phyloP scores from a whole-genome alignment of 1,140 invertebrate species.

The Hesperophylax magnus region DNA sequence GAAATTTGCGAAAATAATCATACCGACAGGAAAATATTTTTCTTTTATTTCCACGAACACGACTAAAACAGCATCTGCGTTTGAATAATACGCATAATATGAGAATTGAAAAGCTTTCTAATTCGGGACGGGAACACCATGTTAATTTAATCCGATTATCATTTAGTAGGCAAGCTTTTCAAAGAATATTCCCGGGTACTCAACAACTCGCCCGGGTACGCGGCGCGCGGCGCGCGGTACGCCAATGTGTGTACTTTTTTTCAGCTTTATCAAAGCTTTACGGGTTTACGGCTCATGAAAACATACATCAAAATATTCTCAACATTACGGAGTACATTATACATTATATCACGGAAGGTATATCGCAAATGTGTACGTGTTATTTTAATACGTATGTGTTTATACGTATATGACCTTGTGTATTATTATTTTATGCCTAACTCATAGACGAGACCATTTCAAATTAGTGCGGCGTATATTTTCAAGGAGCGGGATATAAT shows the following conservation, averaged over 20 bases:
- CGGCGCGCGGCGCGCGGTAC: too few relatives aligned
- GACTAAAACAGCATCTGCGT: too few relatives aligned
- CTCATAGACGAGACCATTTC: constrained; percentile 13
- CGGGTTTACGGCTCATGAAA: constrained; percentile 17
- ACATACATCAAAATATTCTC: constrained; percentile 8
- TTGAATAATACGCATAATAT: too few relatives aligned
- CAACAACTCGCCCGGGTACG: too few relatives aligned
- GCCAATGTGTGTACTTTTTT: not conserved
- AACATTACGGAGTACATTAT: not conserved
- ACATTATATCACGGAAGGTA: not conserved
- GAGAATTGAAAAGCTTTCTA: too few relatives aligned
- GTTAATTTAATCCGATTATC: too few relatives aligned
- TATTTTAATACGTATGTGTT: not conserved
- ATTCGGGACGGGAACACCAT: too few relatives aligned
- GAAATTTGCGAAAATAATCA: too few relatives aligned
- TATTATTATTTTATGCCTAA: constrained; percentile 19
- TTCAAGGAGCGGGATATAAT: constrained; percentile 29
- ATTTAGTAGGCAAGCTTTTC: too few relatives aligned
- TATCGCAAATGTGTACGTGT: not conserved
- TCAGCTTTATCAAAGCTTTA: constrained; percentile 28
- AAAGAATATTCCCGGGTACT: too few relatives aligned
- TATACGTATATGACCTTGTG: constrained; percentile 23
- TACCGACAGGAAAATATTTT: too few relatives aligned
- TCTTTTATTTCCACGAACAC: too few relatives aligned
- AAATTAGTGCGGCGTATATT: constrained; percentile 28